Evolutionary conservation across 2,113 vertebrate species (phyloP), one percentile per base, ranked within the genome.

Genomic region (Ceyx margarethae): DNA sequence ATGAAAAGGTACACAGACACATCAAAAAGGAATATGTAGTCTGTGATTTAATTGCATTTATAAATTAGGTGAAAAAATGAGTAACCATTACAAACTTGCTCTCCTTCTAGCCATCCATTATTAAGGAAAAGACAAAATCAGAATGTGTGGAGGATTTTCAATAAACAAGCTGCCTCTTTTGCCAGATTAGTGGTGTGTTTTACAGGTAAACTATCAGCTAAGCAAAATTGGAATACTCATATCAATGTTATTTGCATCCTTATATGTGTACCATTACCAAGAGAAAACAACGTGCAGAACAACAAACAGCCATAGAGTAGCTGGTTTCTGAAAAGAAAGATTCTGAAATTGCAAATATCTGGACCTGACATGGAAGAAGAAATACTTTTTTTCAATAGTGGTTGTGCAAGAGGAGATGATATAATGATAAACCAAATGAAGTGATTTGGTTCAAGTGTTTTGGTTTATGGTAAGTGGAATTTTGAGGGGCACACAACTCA

Each of bases 271-370:
- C 43, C 13, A 35, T 74, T 79, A 64, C 31, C 45, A 80, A 93
- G 83, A n/a, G 94, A 77, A 93, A 89, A 46, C 84, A 93, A 56
- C 31, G 45, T 46, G 65, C 74, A 48, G 79, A 95, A 43, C 67
- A 91, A 43, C 83, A 91, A 85, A 75, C 73, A 37, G n/a, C 51
- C 4, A 2, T 40, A 56, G 65, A 87, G 26, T 58, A 82, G 42
- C 45, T 88, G 50, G 50, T 92, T 72, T 43, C 62, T 90, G 29
- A 91, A 85, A 92, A 89, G 51, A 42, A 67, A 90, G 15, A 28
- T 81, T 75, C 79, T 95, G 83, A 91, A 94, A 87, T 53, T 61
- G 25, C 79, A 89, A 43, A 81, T 87, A 69, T 17, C 72, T 71
- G 2, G 71, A 37, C 82, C 67, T 79, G 69, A 90, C 42, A 77